Base-by-base conservation (phyloP, 2,797 vertebrate genomes). In the Myotis myotis region DNA sequence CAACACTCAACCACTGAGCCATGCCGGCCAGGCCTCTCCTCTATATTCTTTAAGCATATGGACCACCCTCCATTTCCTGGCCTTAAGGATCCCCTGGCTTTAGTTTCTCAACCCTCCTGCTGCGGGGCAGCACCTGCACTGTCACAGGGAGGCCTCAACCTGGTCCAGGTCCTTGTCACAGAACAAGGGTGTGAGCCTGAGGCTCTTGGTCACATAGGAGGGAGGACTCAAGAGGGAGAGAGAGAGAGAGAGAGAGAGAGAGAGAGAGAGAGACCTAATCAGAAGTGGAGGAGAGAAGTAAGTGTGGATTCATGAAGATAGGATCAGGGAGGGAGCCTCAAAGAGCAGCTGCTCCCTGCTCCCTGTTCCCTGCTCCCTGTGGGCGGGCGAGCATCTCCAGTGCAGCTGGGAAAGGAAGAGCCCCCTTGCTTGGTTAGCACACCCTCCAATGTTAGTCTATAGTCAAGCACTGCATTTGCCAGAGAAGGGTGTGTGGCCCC, bases 1-100 rank as follows among this genome's bases (percentile, higher is more conserved):
- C 53, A 55, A 55, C 8, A 8, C 20, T 55, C 22, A 55, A 55
- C 22, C 22, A 55, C 53, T 55, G 22, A 55, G 22, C 53, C 53
- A 55, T 22, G 2, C 20, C 0, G 3, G 53, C 53, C 0, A 3
- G 53, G 53, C 22, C 22, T 3, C 53, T 1, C 53, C 22, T 23
- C 28, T 19, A 30, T 44, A 13, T 49, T 53, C 76, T 89, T 25
- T 33, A 72, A 87, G 68, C 6, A 0, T 23, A 19, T 1, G 1
- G 3, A 13, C 4, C 7, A 25, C 44, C 9, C 33, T 75, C 25
- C 1, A 23, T 44, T 64, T 49, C 38, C 41, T 64, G 62, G 25
- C 33, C 30, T 41, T 79, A 5, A 16, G 36, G 11, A 22, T 30
- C 30, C 49, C 47, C 64, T 85, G 30, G 36, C 15, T 47, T 36